Conservation (phyloP, 2,113 vertebrate species). For the Odontophorus gujanensis region DNA sequence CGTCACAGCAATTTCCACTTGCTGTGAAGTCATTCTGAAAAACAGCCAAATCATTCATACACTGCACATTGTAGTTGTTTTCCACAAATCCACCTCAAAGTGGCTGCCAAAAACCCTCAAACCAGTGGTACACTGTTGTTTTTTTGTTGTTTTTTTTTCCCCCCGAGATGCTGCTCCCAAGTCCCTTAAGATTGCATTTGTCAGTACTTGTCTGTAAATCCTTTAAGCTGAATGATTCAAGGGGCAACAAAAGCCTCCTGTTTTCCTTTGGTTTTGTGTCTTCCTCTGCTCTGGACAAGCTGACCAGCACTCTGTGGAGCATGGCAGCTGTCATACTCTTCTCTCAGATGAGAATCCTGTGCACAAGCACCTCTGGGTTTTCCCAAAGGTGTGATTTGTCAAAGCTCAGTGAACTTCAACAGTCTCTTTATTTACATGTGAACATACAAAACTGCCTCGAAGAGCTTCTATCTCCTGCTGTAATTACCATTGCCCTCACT, state of each 20-base stretch:
- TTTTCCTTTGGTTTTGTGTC: neutral
- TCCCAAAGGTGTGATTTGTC: neutral
- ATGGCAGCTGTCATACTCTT: fast-evolving
- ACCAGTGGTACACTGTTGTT: neutral
- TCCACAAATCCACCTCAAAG: neutral
- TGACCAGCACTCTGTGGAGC: fast-evolving
- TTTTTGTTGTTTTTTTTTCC: neutral
- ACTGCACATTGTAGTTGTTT: fast-evolving
- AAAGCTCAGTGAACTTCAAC: neutral
- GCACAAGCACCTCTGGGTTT: neutral
- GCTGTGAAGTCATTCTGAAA: neutral
- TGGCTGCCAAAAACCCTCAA: neutral
- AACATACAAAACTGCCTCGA: neutral
- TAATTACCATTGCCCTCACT: fast-evolving
- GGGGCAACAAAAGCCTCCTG: neutral
- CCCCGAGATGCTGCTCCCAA: neutral
- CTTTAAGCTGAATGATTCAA: neutral
- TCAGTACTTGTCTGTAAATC: neutral
- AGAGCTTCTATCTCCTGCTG: neutral
- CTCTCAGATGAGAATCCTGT: fast-evolving
- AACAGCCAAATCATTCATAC: fast-evolving
- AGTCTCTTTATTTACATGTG: neutral
- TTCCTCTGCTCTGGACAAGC: neutral
- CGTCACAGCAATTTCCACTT: neutral
- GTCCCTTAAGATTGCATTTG: neutral